A percentile compares a stretch with the other conserved stretches of the same genome.
Evolutionary conservation across 1,140 invertebrate species (phyloP).

Genomic region (Microplitis mediator): DNA sequence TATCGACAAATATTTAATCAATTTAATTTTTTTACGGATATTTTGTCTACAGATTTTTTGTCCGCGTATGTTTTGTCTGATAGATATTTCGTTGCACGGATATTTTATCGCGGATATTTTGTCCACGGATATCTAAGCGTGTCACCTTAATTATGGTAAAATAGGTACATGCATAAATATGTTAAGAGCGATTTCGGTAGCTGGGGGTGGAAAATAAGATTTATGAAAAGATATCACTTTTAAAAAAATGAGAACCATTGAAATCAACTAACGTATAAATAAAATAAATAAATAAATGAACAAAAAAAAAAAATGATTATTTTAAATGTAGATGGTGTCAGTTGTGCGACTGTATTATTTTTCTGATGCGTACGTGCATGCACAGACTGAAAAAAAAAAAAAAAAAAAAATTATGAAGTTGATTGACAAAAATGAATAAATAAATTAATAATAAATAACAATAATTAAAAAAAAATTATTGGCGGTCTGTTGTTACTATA

Average conservation of each 20-base stretch:
- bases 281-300: constrained; percentile 14
- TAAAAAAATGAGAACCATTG: background rate
- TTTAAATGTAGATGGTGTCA: constrained; percentile 11
- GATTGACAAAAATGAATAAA: constrained; percentile 27
- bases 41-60: too few species aligned
- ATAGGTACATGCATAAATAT: constrained; percentile 39
- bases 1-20: too few species aligned
- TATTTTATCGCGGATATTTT: too few species aligned
- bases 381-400: constrained; percentile 26
- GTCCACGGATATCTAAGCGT: too few species aligned
- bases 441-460: background rate
- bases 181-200: background rate
- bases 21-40: too few species aligned
- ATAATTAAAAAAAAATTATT: constrained; percentile 31
- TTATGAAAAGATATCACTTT: too few species aligned
- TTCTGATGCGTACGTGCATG: constrained; percentile 34
- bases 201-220: too few species aligned
- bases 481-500: constrained; percentile 28
- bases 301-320: constrained; percentile 15
- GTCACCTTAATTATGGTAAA: constrained; percentile 48
- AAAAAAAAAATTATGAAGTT: background rate
- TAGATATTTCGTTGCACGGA: too few species aligned
- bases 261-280: background rate
- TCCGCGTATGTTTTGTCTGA: too few species aligned
- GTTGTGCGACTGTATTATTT: constrained; percentile 25